Evolutionary conservation across 2,113 vertebrate genomes (phyloP), one percentile per base, ranked within the genome.

Genomic region (Monopterus albus): DNA sequence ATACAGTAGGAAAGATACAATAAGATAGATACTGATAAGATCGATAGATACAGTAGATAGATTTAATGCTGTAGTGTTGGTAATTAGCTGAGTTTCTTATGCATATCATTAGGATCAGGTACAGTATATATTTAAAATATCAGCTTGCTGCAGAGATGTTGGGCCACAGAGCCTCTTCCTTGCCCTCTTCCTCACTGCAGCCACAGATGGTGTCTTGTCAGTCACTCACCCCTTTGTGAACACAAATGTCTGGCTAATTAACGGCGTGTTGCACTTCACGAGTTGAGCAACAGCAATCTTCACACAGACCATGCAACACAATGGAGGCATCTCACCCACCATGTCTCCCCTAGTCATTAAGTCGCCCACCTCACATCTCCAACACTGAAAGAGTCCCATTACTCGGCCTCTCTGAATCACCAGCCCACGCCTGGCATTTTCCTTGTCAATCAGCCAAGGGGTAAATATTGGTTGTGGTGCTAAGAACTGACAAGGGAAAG

Each of bases 361-460:
- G 85, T 89, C 85, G 79, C 90, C 89, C 85, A 88, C 88, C 83
- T 90, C 69, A 57, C 83, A 81, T 86, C 83, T 82, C 75, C 62
- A 29, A 51, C 77, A 64, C 21, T 47, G 75, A 85, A 73, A 69
- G 64, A 76, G 67, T 77, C 71, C 77, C 65, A 82, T 86, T 87
- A 83, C 83, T 73, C 80, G 75, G 81, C 75, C 85, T 78, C 50
- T 80, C 46, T 84, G 81, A 88, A 79, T 87, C 79, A 82, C 56
- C 60, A 58, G 79, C 90, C 88, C 62, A 88, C 83, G 82, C 75
- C 67, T 52, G 70, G 69, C 84, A 68, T 82, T 90, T 88, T 80
- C 63, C 83, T 23, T 83, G 87, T 91, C 89, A 89, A 55, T 91
- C 90, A 91, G 58, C 38, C 18, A 4, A 33, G 25, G 81, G 69